Percentiles rank a stretch among this genome's conserved stretches.
Conservation (phyloP, 2,888 invertebrate genomes). For the Tipula lateralis region DNA sequence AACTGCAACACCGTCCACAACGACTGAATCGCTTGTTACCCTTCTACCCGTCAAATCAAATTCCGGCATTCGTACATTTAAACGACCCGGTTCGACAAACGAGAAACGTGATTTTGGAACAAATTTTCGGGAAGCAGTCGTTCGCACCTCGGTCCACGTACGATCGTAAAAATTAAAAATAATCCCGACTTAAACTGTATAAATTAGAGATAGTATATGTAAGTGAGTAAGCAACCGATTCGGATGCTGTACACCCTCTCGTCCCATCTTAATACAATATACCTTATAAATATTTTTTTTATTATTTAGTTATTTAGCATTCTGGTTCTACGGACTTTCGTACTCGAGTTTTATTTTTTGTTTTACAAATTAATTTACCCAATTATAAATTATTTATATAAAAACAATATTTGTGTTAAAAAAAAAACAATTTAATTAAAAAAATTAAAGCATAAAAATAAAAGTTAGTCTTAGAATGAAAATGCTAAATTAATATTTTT, state of each 20-base stretch:
- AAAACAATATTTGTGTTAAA: not conserved
- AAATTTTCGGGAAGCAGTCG: not conserved
- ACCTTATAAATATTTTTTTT: not conserved
- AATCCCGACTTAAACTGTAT: not conserved
- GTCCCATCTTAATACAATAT: not conserved
- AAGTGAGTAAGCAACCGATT: not conserved
- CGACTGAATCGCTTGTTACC: constrained; percentile 53
- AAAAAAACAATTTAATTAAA: not conserved
- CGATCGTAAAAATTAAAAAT: not conserved
- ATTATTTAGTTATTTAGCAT: constrained; percentile 12
- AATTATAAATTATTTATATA: not conserved
- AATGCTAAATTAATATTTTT: not conserved
- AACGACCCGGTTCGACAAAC: constrained; percentile 50
- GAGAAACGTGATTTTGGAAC: not conserved
- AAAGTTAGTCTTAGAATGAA: constrained; percentile 19
- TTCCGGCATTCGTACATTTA: constrained; percentile 66
- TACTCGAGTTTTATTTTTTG: not conserved
- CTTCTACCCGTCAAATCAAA: constrained; percentile 74
- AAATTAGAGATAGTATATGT: not conserved
- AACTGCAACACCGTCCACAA: constrained; percentile 29
- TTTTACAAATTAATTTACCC: not conserved
- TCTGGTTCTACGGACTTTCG: not conserved
- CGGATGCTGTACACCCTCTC: not conserved
- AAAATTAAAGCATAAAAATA: not conserved
- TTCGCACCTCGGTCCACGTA: constrained; percentile 24